Evolutionary conservation across 2,797 vertebrate genomes (phyloP), one percentile per base, ranked within the genome.

Genomic region (Gila robusta): DNA sequence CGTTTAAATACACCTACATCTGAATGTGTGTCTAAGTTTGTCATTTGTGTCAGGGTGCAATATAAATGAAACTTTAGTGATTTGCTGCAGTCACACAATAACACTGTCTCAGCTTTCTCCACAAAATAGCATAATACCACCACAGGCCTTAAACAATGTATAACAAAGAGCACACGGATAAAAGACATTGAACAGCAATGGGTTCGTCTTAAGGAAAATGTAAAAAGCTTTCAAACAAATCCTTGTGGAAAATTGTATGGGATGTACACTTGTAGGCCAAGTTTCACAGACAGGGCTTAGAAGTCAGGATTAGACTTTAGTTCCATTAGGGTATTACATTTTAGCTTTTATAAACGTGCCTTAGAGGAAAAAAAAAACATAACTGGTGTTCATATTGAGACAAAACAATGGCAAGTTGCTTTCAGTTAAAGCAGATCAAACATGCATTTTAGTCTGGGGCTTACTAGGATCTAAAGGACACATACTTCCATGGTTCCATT

Each of bases 31-130:
- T 37, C 23, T 39, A 7, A 52, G 67, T 49, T 62, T 80, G 70
- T 71, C 71, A 59, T 67, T 16, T 52, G 69, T 2, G 26, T 37
- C 77, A 77, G 64, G 41, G 44, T 86, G 70, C 66, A 88, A 70
- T 86, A 87, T 82, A 76, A 78, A 89, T 86, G 70, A 82, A 84
- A 73, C 70, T 39, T 59, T 12, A 35, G 67, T 73, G 70, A 39
- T 84, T 47, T 82, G 79, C 71, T 82, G 66, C 35, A 84, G 62
- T 70, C 71, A 81, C 28, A 77, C 71, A 66, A 37, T 41, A 56
- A 5, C 21, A 41, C 47, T 41, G 7, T n/a, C 41, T 56, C 39
- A 35, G 67, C 32, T 44, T 44, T 11, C 8, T 2, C 9, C 41
- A 10, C 2, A 77, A 5, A 44, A 56, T 32, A 19, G 72, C 39